Evolutionary conservation across 1,140 invertebrate genomes (phyloP).

Genomic region (Alviniconcha marisindica): DNA sequence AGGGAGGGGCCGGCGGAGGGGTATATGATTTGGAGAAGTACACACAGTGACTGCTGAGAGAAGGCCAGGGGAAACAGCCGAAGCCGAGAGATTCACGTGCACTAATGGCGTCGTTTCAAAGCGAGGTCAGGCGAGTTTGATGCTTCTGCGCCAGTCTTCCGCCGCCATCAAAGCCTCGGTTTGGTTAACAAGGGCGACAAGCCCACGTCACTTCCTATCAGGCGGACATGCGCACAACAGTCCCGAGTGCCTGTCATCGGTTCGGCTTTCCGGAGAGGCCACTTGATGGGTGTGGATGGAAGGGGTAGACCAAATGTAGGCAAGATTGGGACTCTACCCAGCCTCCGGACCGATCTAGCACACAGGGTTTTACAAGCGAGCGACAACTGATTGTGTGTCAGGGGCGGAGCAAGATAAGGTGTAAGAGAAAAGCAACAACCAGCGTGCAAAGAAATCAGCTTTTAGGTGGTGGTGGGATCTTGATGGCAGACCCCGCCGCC

Average conservation of each 20-base stretch:
- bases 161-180: slow-evolving; percentile 19
- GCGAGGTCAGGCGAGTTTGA: slow-evolving; percentile 24
- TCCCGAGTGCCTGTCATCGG: slow-evolving; percentile 5
- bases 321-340: not conserved
- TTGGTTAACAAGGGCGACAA: slow-evolving; percentile 30
- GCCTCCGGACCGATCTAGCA: not conserved
- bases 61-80: too few species aligned
- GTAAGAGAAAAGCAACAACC: not conserved
- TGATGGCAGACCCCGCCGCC: too few species aligned
- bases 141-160: not conserved
- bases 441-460: too few species aligned
- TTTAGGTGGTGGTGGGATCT: too few species aligned
- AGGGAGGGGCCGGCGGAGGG: too few species aligned
- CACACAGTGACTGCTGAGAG: too few species aligned
- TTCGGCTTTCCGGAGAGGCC: too few species aligned
- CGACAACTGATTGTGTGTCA: slow-evolving; percentile 18
- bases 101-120: not conserved
- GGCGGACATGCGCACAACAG: slow-evolving; percentile 26
- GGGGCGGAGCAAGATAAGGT: not conserved
- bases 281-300: slow-evolving; percentile 6
- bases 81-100: too few species aligned
- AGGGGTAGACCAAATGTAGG: not conserved
- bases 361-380: not conserved
- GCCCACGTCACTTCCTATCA: slow-evolving; percentile 29
- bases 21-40: too few species aligned